Conservation (phyloP, 2,797 vertebrate genomes). For the Lithobates sylvaticus region DNA sequence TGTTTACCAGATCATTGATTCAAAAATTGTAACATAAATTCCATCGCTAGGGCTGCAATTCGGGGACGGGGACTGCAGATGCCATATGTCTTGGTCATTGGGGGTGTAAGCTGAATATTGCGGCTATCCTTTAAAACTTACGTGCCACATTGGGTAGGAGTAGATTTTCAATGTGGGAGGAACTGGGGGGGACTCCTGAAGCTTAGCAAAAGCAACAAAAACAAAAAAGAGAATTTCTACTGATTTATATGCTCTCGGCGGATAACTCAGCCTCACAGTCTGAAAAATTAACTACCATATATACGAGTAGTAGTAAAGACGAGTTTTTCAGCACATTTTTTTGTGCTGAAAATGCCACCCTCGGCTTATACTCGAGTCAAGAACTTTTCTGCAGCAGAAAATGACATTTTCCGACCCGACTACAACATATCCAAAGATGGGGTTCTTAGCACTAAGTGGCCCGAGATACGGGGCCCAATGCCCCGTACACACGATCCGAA, state of each 20-base stretch:
- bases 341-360: no score
- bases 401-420: no score
- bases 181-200: neutral
- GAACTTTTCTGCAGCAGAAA: no score
- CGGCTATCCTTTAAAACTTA: slow-evolving; percentile 3
- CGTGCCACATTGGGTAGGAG: neutral
- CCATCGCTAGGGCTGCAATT: neutral
- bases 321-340: no score
- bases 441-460: no score
- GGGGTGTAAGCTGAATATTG: slow-evolving; percentile 12
- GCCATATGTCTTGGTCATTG: slow-evolving; percentile 1
- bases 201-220: neutral
- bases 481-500: no score
- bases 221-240: slow-evolving; percentile 1
- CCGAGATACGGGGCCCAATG: no score
- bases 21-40: slow-evolving; percentile 27
- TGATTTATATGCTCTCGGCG: neutral
- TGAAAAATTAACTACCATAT: no score
- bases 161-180: neutral
- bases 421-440: no score
- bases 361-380: no score
- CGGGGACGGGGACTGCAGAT: neutral
- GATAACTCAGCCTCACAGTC: slow-evolving; percentile 14
- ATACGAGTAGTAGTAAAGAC: no score
- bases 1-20: slow-evolving; percentile 38